These are phyloP conservation scores for Neogale vison DNA, from an alignment of 2,113 vertebrate species.

Conservation along the genomic window DNA sequence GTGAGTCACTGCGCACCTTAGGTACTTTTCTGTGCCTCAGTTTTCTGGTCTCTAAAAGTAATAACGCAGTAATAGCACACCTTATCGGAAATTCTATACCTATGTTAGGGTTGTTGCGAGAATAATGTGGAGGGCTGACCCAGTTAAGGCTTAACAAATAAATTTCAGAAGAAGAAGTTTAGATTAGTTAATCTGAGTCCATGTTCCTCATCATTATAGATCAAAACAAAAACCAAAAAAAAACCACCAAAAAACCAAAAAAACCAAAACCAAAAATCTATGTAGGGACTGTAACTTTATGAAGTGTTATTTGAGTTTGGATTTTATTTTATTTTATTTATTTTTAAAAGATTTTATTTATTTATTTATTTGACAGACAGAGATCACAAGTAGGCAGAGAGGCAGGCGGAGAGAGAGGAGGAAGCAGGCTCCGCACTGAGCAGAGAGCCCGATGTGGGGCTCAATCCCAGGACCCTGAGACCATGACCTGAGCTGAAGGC, in stretches of 20 bases:
- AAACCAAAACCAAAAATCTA: background rate
- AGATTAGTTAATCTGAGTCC: background rate
- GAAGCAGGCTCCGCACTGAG: too few relatives aligned
- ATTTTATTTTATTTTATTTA: background rate
- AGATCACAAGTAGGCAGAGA: too few relatives aligned
- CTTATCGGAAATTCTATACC: background rate
- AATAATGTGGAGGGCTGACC: background rate
- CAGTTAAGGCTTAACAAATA: background rate
- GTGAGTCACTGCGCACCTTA: background rate
- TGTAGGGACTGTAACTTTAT: background rate
- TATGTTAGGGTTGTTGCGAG: background rate
- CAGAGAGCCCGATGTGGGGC: too few relatives aligned
- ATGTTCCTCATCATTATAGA: background rate
- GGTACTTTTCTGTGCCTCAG: background rate
- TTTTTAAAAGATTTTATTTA: too few relatives aligned
- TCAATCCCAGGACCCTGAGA: too few relatives aligned
- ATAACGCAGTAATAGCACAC: background rate
- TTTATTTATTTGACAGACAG: too few relatives aligned
- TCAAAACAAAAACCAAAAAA: too few relatives aligned
- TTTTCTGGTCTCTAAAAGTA: background rate
- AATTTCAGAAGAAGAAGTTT: conserved; percentile 13
- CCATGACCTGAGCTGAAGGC: too few relatives aligned
- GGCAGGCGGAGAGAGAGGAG: too few relatives aligned
- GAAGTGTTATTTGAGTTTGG: background rate
- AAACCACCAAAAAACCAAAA: background rate